Evolutionary conservation across 2,797 vertebrate genomes (phyloP).

Genomic region (Peromyscus nudipes): DNA sequence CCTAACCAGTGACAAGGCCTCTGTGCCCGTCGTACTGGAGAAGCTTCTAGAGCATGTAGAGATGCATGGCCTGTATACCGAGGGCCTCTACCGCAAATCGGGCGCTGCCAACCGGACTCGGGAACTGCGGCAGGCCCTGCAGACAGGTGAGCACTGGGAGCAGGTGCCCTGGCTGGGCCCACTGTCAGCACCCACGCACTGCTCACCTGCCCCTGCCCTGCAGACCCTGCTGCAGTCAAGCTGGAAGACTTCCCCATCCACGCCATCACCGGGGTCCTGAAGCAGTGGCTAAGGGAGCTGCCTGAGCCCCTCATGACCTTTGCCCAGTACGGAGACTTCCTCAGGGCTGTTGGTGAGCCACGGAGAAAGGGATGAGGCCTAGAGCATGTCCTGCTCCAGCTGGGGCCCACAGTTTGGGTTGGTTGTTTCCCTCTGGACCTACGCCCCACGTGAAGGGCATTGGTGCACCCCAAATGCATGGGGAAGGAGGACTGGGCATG

Average conservation of each 20-base stretch:
- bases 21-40: slow-evolving; percentile 96
- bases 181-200: rapidly evolving
- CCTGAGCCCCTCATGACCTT: slow-evolving; percentile 98
- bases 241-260: slow-evolving; percentile 98
- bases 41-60: slow-evolving; percentile 97
- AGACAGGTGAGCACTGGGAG: slow-evolving; percentile 86
- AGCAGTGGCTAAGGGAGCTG: slow-evolving; percentile 97
- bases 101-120: slow-evolving; percentile 97
- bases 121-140: slow-evolving; percentile 95
- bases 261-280: slow-evolving; percentile 96
- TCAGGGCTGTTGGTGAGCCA: slow-evolving; percentile 95
- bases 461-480: neutral
- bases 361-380: neutral
- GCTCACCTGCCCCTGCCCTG: neutral
- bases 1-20: slow-evolving; percentile 93
- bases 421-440: neutral
- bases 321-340: slow-evolving; percentile 95
- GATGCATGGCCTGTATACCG: slow-evolving; percentile 98
- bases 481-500: neutral
- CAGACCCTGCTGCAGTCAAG: slow-evolving; percentile 92
- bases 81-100: slow-evolving; percentile 99
- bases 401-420: neutral
- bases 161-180: rapidly evolving
- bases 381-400: neutral
- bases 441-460: neutral